Base-by-base conservation (phyloP, 1,140 invertebrate species). In the Diorhabda carinulata region DNA sequence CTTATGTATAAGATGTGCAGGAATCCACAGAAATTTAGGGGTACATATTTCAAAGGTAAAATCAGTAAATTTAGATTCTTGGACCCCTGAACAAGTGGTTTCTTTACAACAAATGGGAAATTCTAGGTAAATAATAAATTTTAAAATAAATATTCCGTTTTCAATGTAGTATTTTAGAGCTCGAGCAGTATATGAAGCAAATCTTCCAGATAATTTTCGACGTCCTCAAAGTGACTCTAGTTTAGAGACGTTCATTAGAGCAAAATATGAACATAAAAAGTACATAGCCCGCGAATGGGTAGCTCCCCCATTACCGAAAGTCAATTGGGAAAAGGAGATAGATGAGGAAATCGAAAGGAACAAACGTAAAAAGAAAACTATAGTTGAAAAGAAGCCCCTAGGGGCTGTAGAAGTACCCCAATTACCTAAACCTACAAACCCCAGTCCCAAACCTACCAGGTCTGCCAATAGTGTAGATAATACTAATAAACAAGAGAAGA, bases 11-110 rank as follows among this genome's bases (percentile, higher is more conserved):
- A 87, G 97, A 64, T 99, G 97, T 84, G 97, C 97, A 41, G 97
- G 97, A 25, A 98, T 99, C 76, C 97, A 99, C 83, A 88, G 97
- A 72, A 99, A 99, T 83, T 85, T 99, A 52, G 95, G 97, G 25
- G 97, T 98, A 9, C 97, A 99, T 81, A 98, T 99, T 82, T 98
- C 97, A 64, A 94, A 93, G 83, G 97, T 99, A 3, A 98, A 98
- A 82, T 98, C 96, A 60, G 96, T 99, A 61, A 98, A 98, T 83
- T 84, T 99, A 64, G 97, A 99, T 81, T 87, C 95, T 60, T 99
- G 97, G 97, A 98, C 95, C n/a, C 92, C 96, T 0, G 96, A 98
- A 80, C 97, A 99, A 90, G 94, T 98, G 90, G 92, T 88, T 52
- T 88, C 87, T 3, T 86, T 99, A 74, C 95, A 98, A 83, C 94